phyloP scores from a whole-genome alignment of 2,113 vertebrate species.

The Shinisaurus crocodilurus region DNA sequence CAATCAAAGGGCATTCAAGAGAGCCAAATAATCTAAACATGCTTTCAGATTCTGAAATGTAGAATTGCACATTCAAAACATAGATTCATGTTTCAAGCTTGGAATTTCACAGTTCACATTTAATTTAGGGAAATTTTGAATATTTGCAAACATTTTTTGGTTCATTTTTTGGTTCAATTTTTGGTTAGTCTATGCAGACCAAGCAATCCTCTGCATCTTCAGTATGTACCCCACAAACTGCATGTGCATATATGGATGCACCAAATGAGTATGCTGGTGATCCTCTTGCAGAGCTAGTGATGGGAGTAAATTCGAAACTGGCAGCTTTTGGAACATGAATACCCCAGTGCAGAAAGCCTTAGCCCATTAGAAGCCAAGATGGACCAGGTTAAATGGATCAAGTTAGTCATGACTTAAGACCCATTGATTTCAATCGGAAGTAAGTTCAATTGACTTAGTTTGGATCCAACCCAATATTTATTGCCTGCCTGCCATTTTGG shows the following conservation, averaged over 20 bases:
- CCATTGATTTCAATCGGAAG: too few relatives aligned
- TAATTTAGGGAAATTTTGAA: not conserved
- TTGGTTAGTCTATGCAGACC: not conserved
- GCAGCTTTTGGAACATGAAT: not conserved
- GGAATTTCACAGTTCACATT: not conserved
- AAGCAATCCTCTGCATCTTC: not conserved
- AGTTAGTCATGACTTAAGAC: too few relatives aligned
- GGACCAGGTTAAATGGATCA: too few relatives aligned
- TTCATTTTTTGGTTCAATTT: not conserved
- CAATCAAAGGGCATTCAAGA: not conserved
- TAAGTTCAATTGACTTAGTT: too few relatives aligned
- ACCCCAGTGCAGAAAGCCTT: too few relatives aligned
- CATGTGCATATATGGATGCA: not conserved
- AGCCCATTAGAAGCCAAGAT: too few relatives aligned
- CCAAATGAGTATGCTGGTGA: not conserved
- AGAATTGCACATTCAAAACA: not conserved
- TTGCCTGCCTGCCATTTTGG: too few relatives aligned
- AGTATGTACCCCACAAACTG: too few relatives aligned
- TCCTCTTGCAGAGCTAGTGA: not conserved
- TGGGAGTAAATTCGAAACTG: too few relatives aligned
- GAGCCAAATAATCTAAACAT: not conserved
- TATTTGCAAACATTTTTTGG: not conserved
- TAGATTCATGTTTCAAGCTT: not conserved
- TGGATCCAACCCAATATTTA: too few relatives aligned
- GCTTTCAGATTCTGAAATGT: not conserved